Evolutionary conservation across 1,140 invertebrate genomes (phyloP).

Genomic region (Drosophila sproati): DNA sequence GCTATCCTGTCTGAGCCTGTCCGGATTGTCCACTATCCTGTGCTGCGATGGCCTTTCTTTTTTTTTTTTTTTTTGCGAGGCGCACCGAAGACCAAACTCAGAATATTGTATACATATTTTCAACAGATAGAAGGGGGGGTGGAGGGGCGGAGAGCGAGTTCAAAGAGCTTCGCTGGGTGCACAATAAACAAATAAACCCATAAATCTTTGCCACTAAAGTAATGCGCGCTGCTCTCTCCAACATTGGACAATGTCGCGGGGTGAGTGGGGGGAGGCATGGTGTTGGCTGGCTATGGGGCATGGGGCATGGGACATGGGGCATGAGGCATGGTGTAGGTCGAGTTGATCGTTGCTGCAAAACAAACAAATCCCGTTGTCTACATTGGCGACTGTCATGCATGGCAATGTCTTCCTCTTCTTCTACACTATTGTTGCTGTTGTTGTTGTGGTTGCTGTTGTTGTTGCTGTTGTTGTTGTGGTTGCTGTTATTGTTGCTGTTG

Average conservation of each 20-base stretch:
- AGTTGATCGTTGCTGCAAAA: conserved; percentile 66
- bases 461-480: conserved; percentile 9
- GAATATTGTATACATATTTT: no score
- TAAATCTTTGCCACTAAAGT: conserved; percentile 72
- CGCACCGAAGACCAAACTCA: no score
- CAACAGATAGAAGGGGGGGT: not conserved
- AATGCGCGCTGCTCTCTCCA: conserved; percentile 42
- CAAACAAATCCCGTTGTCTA: conserved; percentile 74
- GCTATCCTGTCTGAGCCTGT: not conserved
- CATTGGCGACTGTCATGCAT: conserved; percentile 65
- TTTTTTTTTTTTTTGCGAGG: not conserved
- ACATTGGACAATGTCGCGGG: not conserved
- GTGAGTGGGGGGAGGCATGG: no score
- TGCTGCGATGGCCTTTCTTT: not conserved
- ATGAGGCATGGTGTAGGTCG: conserved; percentile 1
- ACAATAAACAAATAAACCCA: conserved; percentile 75
- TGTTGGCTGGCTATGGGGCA: no score
- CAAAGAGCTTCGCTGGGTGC: conserved; percentile 6
- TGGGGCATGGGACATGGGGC: no score
- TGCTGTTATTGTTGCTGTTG: conserved; percentile 23
- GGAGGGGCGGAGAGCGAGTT: not conserved
- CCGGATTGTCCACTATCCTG: not conserved
- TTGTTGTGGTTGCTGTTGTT: conserved; percentile 9
- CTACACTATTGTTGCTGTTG: conserved; percentile 7
- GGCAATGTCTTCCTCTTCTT: conserved; percentile 56